Evolutionary conservation across 2,797 vertebrate species (phyloP).

Genomic region (Takifugu ocellatus): DNA sequence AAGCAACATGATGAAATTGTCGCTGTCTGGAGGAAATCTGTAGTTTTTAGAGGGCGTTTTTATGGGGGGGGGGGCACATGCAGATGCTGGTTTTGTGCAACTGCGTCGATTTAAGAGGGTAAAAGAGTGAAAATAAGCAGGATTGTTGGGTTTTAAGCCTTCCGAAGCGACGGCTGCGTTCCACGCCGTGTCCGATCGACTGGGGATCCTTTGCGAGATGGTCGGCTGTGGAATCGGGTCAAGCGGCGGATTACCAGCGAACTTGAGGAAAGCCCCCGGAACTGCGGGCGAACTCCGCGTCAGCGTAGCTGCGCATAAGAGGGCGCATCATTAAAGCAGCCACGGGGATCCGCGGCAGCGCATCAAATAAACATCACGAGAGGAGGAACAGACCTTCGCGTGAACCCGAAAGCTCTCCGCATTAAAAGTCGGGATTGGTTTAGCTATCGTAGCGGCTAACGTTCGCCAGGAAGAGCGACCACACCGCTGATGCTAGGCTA

Average conservation of each 20-base stretch:
- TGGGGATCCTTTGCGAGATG: constrained; percentile 9
- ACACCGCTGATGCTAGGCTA: too few relatives aligned
- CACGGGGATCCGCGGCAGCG: constrained; percentile 13
- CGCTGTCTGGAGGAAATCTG: not conserved
- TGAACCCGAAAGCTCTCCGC: constrained; percentile 49
- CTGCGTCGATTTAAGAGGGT: not conserved
- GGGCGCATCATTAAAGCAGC: constrained; percentile 24
- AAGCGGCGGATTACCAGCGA: constrained; percentile 48
- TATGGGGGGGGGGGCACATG: too few relatives aligned
- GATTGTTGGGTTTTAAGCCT: not conserved
- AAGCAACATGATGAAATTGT: not conserved
- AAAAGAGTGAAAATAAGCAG: not conserved
- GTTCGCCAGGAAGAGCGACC: too few relatives aligned
- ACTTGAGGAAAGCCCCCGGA: constrained; percentile 58
- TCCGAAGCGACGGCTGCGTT: too few relatives aligned
- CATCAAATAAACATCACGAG: constrained; percentile 51
- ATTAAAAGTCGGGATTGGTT: constrained; percentile 8
- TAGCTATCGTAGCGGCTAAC: too few relatives aligned
- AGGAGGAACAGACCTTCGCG: constrained; percentile 28
- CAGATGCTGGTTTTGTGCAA: not conserved
- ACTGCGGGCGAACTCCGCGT: constrained; percentile 54
- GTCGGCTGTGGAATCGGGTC: constrained; percentile 50
- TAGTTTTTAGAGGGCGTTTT: not conserved
- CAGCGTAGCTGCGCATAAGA: constrained; percentile 38
- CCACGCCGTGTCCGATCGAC: not conserved